Percentiles rank a stretch among this genome's conserved stretches.
Evolutionary conservation across 2,797 vertebrate species (phyloP).

Genomic region (Myiotriccus ornatus): DNA sequence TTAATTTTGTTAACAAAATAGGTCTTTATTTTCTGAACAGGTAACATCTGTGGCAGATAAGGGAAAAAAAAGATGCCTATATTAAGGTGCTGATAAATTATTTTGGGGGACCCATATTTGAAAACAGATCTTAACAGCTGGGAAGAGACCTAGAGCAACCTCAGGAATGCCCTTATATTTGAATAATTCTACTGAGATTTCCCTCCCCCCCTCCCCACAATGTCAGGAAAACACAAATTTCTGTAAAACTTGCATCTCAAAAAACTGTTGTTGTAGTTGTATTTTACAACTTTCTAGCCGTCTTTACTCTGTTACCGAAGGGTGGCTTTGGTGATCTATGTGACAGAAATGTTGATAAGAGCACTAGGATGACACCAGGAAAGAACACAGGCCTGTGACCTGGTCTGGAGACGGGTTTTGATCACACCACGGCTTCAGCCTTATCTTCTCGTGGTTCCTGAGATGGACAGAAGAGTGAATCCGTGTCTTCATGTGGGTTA

Average conservation of each 20-base stretch:
- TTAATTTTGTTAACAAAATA: conserved; percentile 11
- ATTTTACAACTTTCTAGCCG: neutral
- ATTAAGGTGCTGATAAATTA: neutral
- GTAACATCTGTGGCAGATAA: neutral
- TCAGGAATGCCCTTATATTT: neutral
- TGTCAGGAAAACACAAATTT: neutral
- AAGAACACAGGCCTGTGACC: neutral
- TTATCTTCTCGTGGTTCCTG: neutral
- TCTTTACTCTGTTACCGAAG: neutral
- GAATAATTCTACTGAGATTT: neutral
- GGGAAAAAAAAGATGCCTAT: neutral
- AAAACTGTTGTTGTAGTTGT: neutral
- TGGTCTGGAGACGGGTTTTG: neutral
- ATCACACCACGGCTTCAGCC: neutral
- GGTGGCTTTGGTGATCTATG: neutral
- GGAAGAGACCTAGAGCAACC: neutral
- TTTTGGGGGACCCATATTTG: neutral
- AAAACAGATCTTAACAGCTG: neutral
- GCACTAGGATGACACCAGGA: neutral
- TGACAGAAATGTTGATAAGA: neutral
- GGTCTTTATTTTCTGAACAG: neutral
- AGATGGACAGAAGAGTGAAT: neutral
- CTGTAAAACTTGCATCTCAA: neutral
- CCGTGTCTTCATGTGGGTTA: neutral
- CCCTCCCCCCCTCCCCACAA: too few relatives aligned